phyloP scores from a whole-genome alignment of 1,140 invertebrate genomes.

The Bombus vancouverensis region DNA sequence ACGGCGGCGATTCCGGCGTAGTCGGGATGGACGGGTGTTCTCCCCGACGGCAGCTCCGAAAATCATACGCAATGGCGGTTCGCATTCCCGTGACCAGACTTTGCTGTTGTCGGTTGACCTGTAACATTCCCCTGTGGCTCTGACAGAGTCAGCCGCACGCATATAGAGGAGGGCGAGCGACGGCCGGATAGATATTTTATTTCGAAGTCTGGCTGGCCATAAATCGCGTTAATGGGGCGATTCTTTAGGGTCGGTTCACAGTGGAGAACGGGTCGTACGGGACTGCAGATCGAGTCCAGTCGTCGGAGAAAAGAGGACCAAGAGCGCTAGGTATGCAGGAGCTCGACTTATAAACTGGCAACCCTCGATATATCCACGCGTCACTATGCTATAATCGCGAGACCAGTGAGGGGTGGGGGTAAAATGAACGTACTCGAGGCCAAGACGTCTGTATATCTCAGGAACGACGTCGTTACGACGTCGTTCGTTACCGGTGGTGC shows the following conservation, averaged over 20 bases:
- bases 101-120: slow-evolving; percentile 42
- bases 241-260: slow-evolving; percentile 68
- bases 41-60: not conserved
- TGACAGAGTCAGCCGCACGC: slow-evolving; percentile 47
- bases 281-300: not conserved
- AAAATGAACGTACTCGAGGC: slow-evolving; percentile 59
- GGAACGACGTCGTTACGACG: slow-evolving; percentile 77
- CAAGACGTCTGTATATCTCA: slow-evolving; percentile 73
- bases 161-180: slow-evolving; percentile 6
- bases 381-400: slow-evolving; percentile 71
- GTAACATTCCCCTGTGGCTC: slow-evolving; percentile 44
- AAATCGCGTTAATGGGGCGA: slow-evolving; percentile 75
- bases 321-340: slow-evolving; percentile 60
- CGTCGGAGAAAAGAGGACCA: not conserved
- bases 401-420: not conserved
- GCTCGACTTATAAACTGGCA: slow-evolving; percentile 72
- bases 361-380: slow-evolving; percentile 59
- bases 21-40: not conserved
- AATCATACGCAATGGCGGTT: slow-evolving; percentile 26
- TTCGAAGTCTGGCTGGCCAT: slow-evolving; percentile 62
- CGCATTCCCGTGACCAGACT: slow-evolving; percentile 28
- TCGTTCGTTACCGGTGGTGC: slow-evolving; percentile 58
- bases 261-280: slow-evolving; percentile 51
- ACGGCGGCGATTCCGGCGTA: not conserved
- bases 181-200: slow-evolving; percentile 67